A percentile compares a stretch with the other conserved stretches of the same genome.
These are phyloP conservation scores for Clistopyga incitator DNA, from an alignment of 2,888 invertebrate genomes.

Conservation along the genomic window DNA sequence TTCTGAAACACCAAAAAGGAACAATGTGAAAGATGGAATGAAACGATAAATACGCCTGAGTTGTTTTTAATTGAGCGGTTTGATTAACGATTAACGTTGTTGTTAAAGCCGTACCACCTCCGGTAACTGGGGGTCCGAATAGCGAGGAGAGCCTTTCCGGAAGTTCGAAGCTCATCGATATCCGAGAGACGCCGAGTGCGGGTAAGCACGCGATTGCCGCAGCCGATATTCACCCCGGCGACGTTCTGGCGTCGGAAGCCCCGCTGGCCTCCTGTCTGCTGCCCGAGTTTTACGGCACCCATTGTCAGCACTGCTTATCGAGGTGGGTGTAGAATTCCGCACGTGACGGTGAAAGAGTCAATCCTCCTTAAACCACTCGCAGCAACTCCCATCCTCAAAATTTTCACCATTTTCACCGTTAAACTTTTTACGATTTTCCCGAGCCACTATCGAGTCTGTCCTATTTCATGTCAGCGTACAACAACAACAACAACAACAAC, in stretches of 20 bases:
- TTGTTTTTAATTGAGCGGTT: neutral
- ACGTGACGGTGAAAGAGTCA: neutral
- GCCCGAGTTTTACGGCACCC: conserved; percentile 90
- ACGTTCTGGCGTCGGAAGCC: conserved; percentile 89
- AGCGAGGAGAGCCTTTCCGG: conserved; percentile 85
- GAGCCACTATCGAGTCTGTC: too few species aligned
- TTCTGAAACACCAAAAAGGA: neutral
- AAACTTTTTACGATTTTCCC: too few species aligned
- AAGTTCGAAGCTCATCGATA: conserved; percentile 87
- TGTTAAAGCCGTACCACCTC: conserved; percentile 72
- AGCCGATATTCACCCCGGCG: conserved; percentile 88
- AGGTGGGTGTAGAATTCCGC: conserved; percentile 85
- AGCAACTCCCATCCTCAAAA: neutral
- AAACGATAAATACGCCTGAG: neutral
- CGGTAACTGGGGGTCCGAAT: conserved; percentile 85
- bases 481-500: too few species aligned
- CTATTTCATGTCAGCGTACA: too few species aligned
- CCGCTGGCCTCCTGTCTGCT: conserved; percentile 91
- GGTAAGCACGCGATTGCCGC: conserved; percentile 90
- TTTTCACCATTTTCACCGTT: neutral
- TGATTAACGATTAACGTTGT: neutral
- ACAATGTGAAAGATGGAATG: neutral
- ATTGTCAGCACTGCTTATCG: conserved; percentile 92
- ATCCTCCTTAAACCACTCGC: neutral
- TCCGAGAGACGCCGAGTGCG: conserved; percentile 87